These are phyloP conservation scores for Melipona quadrifasciata DNA, from an alignment of 1,140 invertebrate genomes.

Conservation along the genomic window DNA sequence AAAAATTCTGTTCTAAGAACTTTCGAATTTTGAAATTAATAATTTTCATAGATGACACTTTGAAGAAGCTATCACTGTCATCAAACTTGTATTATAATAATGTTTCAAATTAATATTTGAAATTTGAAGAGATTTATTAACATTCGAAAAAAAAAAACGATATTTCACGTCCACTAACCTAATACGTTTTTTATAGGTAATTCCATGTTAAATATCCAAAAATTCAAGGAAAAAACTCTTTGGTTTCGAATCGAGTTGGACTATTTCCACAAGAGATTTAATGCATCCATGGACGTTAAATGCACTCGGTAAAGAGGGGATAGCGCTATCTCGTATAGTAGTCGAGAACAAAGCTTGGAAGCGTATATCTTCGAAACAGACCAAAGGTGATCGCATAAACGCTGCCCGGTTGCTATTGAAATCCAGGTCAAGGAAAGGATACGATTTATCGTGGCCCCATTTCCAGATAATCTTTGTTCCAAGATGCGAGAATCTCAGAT, in stretches of 20 bases:
- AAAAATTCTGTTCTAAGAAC: no score
- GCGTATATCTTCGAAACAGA: conserved; percentile 11
- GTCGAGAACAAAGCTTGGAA: background rate
- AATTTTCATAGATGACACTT: no score
- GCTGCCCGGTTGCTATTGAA: conserved; percentile 2
- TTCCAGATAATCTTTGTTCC: conserved; percentile 27
- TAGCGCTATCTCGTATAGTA: background rate
- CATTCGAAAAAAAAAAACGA: no score
- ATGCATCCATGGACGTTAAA: conserved; percentile 23
- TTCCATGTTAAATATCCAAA: background rate
- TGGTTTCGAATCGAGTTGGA: background rate
- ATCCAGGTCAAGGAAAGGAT: conserved; percentile 32
- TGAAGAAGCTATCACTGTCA: no score
- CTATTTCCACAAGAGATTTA: conserved; percentile 6
- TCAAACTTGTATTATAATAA: no score
- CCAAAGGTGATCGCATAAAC: conserved; percentile 26
- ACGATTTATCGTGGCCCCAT: conserved; percentile 46
- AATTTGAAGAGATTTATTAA: no score
- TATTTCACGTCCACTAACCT: no score
- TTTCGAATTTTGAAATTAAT: no score
- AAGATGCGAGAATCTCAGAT: conserved; percentile 11
- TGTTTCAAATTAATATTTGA: no score
- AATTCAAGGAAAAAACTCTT: background rate
- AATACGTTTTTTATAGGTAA: background rate
- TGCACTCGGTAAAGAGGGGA: background rate